Evolutionary conservation across 2,888 invertebrate genomes (phyloP), one percentile per base, ranked within the genome.

Genomic region (Acronicta alni): DNA sequence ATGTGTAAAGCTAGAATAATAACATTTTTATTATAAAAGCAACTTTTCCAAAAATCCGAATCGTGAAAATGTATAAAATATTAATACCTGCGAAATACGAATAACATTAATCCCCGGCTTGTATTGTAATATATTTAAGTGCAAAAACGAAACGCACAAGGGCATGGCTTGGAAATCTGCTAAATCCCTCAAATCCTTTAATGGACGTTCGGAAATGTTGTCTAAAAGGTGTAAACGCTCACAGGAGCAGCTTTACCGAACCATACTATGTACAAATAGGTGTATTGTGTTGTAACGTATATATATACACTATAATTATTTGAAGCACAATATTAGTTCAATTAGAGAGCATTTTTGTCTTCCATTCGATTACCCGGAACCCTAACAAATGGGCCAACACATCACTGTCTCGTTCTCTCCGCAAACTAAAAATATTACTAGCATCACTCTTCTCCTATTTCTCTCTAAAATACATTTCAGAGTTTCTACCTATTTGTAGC

Each of bases 131-230:
- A 77, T 77, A 58, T 77, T 75, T 74, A 62, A 80, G 77, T 82
- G 82, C 79, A 81, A 85, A 84, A 83, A 82, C 79, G 71, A 78
- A 82, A 82, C 72, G 70, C 65, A 79, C 69, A 77, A 68, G 66
- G 62, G 56, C 53, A 67, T 81, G 72, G 79, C 74, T 82, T 72
- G 72, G 72, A 79, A 81, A 84, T 82, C 84, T 79, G 79, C 75
- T 82, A 86, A 89, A 90, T 88, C 89, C 85, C 67, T 62, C 78
- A 85, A 90, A 91, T 88, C 91, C 87, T 84, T 88, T 91, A 91
- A 91, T 91, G 91, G 91, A 89, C 86, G 84, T 84, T 81, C 79
- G 83, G 74, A 82, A 85, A 84, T 82, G 84, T 80, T 75, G 77
- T 83, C 81, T 87, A 83, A 89, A 89, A 88, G 87, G 86, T 88